Conservation (phyloP, 2,113 vertebrate species). For the Misgurnus anguillicaudatus region DNA sequence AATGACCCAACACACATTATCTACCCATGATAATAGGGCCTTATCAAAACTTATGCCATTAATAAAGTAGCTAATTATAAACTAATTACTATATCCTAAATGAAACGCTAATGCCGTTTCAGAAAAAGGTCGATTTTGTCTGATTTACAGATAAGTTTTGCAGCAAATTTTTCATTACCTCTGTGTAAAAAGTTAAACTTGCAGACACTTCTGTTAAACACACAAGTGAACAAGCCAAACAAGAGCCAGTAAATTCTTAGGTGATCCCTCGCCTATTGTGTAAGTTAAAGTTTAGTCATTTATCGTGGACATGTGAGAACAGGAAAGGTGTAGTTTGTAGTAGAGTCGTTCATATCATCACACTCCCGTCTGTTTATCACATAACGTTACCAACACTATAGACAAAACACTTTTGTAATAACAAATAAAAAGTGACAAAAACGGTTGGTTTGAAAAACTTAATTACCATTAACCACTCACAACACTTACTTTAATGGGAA, state of each 20-base stretch:
- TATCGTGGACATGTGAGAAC: background rate
- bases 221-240: background rate
- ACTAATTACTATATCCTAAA: background rate
- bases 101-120: background rate
- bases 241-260: background rate
- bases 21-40: background rate
- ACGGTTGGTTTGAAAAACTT: background rate
- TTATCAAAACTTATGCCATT: background rate
- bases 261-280: background rate
- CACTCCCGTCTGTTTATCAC: background rate
- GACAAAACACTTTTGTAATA: background rate
- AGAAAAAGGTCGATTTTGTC: too few relatives aligned
- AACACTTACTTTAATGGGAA: background rate
- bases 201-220: background rate
- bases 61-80: background rate
- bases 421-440: background rate
- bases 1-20: too few relatives aligned
- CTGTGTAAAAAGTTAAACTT: too few relatives aligned
- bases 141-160: too few relatives aligned
- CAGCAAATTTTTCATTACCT: too few relatives aligned
- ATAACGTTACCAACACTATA: background rate
- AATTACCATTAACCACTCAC: background rate
- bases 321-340: slow-evolving; percentile 5
- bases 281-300: background rate
- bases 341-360: background rate